phyloP scores from a whole-genome alignment of 2,888 invertebrate species.

The Cantharis flavilabris region DNA sequence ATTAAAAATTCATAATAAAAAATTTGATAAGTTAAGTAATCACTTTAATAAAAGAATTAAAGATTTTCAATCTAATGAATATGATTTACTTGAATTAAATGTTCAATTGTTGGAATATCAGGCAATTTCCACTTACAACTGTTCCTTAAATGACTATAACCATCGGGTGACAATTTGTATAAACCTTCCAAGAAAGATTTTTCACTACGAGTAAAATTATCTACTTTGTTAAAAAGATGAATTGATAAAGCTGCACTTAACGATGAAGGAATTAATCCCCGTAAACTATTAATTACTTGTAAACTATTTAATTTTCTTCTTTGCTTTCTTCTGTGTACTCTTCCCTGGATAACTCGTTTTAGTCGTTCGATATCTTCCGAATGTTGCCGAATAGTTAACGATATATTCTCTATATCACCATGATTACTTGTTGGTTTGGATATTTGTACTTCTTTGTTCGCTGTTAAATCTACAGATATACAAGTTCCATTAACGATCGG shows the following conservation, averaged over 20 bases:
- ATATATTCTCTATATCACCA: background rate
- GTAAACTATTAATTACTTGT: constrained; percentile 40
- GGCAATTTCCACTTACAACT: constrained; percentile 51
- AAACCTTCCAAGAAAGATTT: constrained; percentile 47
- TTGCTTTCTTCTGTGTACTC: constrained; percentile 33
- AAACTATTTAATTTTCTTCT: constrained; percentile 23
- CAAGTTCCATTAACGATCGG: background rate
- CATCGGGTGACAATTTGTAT: constrained; percentile 46
- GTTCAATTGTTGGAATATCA: constrained; percentile 19
- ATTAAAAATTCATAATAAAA: no score
- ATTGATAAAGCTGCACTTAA: constrained; percentile 46
- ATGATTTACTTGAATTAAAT: background rate
- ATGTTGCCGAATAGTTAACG: constrained; percentile 39
- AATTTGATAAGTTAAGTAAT: background rate
- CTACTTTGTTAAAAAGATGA: constrained; percentile 42
- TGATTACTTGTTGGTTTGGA: background rate
- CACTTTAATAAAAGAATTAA: background rate
- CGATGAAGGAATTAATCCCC: constrained; percentile 44
- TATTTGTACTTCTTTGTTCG: background rate
- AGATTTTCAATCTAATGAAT: background rate
- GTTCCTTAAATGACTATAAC: constrained; percentile 46
- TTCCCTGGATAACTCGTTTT: constrained; percentile 43
- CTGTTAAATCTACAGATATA: background rate
- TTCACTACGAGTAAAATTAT: constrained; percentile 44
- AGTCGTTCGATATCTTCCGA: constrained; percentile 48